Evolutionary conservation across 2,888 invertebrate species (phyloP), one percentile per base, ranked within the genome.

Genomic region (Lasioglossum morio): DNA sequence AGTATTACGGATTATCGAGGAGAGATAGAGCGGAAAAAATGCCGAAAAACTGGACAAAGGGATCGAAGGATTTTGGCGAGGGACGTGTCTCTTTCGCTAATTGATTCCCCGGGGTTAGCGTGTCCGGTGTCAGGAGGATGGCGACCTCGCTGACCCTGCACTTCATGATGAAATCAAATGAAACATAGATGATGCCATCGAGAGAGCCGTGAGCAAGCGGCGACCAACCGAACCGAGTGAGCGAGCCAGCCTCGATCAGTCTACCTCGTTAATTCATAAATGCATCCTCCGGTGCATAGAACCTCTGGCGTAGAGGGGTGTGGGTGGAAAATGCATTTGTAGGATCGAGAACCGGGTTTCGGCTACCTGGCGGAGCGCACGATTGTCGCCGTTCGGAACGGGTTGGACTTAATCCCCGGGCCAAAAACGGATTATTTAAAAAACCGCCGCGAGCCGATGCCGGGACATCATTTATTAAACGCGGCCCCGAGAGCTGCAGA

Each of bases 141-240:
- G 79, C 37, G 78, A 84, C 88, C 57, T 88, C 87, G 90, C 82
- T 86, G 86, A 85, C 91, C 89, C 88, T 87, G 83, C 88, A 84
- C 89, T 87, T 91, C 91, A 90, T 88, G 88, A 94, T 94, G 92
- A 93, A 93, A 92, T 91, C 91, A 90, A 92, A 89, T 94, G 93
- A 94, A 94, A 94, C 93, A 94, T 94, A 94, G 93, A 94, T 94
- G 94, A 94, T 92, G 92, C 93, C 89, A 92, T 93, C 91, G 89
- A 63, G 90, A 77, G 70, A 57, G 57, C 57, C 70, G 40, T 40
- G 70, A 69, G 70, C 77, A 57, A 57, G n/a, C 57, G 57, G 57
- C 57, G 57, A 57, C 10, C 53, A n/a, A n/a, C 57, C 57, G 48
- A 53, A 19, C 23, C n/a, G 57, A 57, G 8, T 12, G n/a, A n/a